phyloP scores from a whole-genome alignment of 2,888 invertebrate genomes.

The Altica lythri region DNA sequence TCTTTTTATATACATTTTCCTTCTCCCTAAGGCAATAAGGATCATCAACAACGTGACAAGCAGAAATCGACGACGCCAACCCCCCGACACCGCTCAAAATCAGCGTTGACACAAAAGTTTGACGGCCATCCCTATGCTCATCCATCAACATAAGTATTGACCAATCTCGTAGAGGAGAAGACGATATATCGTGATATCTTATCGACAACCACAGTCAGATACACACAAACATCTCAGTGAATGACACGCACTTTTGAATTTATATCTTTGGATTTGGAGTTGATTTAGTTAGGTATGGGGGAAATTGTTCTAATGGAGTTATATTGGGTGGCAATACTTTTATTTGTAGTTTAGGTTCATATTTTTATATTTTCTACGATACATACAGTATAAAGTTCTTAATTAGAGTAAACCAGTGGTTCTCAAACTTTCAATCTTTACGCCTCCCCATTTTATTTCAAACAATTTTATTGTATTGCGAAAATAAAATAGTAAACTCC shows the following conservation, averaged over 20 bases:
- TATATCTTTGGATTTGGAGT: slow-evolving; percentile 36
- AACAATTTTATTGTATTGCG: too few species aligned
- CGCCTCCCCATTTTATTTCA: too few species aligned
- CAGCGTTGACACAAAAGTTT: slow-evolving; percentile 29
- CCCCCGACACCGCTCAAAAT: slow-evolving; percentile 9
- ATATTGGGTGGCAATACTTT: too few species aligned
- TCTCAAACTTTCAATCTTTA: too few species aligned
- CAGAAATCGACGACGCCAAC: neutral
- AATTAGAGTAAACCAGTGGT: too few species aligned
- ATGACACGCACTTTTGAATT: slow-evolving; percentile 37
- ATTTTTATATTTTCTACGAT: too few species aligned
- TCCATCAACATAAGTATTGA: slow-evolving; percentile 52
- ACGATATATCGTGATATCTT: slow-evolving; percentile 38
- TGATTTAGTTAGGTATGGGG: slow-evolving; percentile 14
- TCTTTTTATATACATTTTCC: neutral
- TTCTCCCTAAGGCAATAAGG: neutral
- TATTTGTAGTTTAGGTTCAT: too few species aligned
- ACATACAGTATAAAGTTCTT: too few species aligned
- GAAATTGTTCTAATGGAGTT: too few species aligned
- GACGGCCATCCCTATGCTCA: slow-evolving; percentile 40
- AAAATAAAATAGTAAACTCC: too few species aligned
- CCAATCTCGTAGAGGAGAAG: slow-evolving; percentile 46
- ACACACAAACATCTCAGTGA: slow-evolving; percentile 33
- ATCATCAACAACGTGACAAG: slow-evolving; percentile 1
- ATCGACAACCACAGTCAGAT: slow-evolving; percentile 43